Conservation (phyloP, 2,113 vertebrate genomes). For the human (Homo sapiens) region GRCh38 chr5:94813001-94813500, state of each 20-base stretch:
- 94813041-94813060: neutral
- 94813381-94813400: neutral
- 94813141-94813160: neutral
- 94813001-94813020: neutral
- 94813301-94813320: neutral
- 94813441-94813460: neutral
- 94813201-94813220: neutral
- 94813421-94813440: neutral
- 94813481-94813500: neutral
- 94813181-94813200: neutral
- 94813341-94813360: neutral
- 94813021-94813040: conserved; percentile 25
- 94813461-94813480: neutral
- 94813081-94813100: neutral
- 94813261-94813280: neutral
- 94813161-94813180: neutral
- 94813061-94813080: neutral
- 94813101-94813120: neutral
- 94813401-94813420: neutral
- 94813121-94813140: neutral
- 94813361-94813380: neutral
- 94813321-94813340: neutral
- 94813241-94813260: conserved; percentile 17
- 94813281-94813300: neutral
- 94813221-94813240: neutral